Conservation (phyloP, 23 tunicate species). For the Corella eumyota region DNA sequence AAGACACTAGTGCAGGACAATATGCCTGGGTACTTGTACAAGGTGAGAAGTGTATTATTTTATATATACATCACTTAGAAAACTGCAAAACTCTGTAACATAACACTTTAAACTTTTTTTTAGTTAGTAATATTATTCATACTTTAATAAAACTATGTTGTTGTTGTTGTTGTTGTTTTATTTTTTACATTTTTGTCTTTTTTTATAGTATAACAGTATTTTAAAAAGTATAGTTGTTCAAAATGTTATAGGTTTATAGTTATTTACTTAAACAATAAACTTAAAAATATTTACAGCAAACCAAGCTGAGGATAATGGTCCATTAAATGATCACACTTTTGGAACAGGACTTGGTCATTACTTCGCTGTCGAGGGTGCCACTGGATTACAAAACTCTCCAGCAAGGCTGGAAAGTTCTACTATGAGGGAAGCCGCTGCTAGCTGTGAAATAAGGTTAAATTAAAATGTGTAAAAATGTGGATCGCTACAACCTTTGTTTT, state of each 20-base stretch:
- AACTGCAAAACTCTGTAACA: too few species aligned
- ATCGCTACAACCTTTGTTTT: too few species aligned
- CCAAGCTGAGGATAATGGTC: constrained; percentile 61
- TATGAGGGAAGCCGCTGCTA: constrained; percentile 58
- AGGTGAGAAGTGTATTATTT: constrained; percentile 27
- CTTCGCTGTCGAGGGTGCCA: constrained; percentile 77
- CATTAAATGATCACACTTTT: constrained; percentile 56
- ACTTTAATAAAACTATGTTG: not conserved
- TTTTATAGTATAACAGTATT: too few species aligned
- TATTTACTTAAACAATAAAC: too few species aligned
- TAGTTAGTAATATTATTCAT: not conserved
- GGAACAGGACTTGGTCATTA: constrained; percentile 72
- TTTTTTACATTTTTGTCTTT: not conserved
- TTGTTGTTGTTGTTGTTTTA: not conserved
- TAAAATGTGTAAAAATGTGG: too few species aligned
- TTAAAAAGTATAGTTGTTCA: too few species aligned
- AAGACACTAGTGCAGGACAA: constrained; percentile 75
- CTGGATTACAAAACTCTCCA: constrained; percentile 58
- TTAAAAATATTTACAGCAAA: constrained; percentile 29
- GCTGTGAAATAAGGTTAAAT: constrained; percentile 73
- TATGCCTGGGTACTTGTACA: constrained; percentile 68
- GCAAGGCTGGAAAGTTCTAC: constrained; percentile 53
- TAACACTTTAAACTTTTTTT: not conserved
- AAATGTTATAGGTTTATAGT: not conserved
- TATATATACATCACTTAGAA: not conserved